A percentile compares a stretch with the other conserved stretches of the same genome.
These are phyloP conservation scores for Adelphocoris suturalis DNA, from an alignment of 2,888 invertebrate genomes.

Conservation along the genomic window DNA sequence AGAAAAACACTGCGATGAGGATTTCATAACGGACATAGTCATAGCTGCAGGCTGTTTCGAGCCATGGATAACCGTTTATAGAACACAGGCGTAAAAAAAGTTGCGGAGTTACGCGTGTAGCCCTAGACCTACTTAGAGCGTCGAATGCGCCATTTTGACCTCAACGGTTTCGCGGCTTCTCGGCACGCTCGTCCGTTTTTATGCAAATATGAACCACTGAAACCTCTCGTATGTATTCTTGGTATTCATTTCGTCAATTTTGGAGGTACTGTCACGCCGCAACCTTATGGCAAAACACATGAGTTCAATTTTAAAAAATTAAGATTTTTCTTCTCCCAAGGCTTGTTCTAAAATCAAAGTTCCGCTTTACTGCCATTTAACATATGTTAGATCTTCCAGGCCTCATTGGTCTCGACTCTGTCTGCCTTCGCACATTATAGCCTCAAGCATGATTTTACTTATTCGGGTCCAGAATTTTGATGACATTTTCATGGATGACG, in stretches of 20 bases:
- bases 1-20: not conserved
- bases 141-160: conserved; percentile 29
- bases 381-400: too few species aligned
- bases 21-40: not conserved
- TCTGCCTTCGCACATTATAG: too few species aligned
- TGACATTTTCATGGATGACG: too few species aligned
- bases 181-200: not conserved
- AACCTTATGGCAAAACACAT: not conserved
- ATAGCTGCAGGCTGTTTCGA: not conserved
- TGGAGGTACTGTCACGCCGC: not conserved
- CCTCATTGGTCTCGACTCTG: too few species aligned
- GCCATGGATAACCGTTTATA: not conserved
- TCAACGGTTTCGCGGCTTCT: not conserved
- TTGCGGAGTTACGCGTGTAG: conserved; percentile 19
- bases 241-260: not conserved
- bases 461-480: too few species aligned
- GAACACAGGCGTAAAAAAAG: not conserved
- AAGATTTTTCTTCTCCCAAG: too few species aligned
- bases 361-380: too few species aligned
- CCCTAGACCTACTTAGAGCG: conserved; percentile 33
- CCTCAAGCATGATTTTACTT: too few species aligned
- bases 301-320: too few species aligned
- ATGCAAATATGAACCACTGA: not conserved
- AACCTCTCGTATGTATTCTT: not conserved
- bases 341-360: too few species aligned